These are phyloP conservation scores for Mugil cephalus DNA, from an alignment of 2,113 vertebrate species.

Conservation along the genomic window DNA sequence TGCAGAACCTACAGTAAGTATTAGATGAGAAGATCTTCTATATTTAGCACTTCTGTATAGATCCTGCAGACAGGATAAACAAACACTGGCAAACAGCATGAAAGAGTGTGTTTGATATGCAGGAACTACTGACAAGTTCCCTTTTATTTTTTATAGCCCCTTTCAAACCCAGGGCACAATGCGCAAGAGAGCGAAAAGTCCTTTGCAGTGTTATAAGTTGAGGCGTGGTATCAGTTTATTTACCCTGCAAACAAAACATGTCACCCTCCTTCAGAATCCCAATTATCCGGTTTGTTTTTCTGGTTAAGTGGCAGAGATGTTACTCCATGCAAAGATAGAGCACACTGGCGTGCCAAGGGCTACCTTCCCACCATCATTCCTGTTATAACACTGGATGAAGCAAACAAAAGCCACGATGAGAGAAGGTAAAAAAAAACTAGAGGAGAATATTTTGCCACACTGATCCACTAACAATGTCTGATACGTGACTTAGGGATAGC, in stretches of 20 bases:
- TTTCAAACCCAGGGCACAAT: constrained; percentile 44
- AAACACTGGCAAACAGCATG: constrained; percentile 52
- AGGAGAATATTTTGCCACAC: constrained; percentile 22
- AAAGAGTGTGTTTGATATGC: constrained; percentile 58
- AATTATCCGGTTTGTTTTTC: constrained; percentile 24
- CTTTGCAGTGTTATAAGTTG: constrained; percentile 17
- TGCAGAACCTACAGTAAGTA: constrained; percentile 16
- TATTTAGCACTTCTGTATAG: constrained; percentile 62
- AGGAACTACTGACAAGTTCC: constrained; percentile 47
- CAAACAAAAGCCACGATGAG: constrained; percentile 22
- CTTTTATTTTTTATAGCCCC: constrained; percentile 46
- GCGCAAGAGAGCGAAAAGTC: constrained; percentile 22
- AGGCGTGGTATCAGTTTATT: constrained; percentile 27
- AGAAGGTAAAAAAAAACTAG: background rate
- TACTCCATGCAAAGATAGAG: constrained; percentile 10
- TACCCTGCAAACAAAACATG: constrained; percentile 28
- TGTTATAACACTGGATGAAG: constrained; percentile 21
- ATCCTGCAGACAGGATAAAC: constrained; percentile 52
- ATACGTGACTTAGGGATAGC: constrained; percentile 6
- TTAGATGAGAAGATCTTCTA: constrained; percentile 22
- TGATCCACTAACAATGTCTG: constrained; percentile 20
- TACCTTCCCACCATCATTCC: constrained; percentile 7
- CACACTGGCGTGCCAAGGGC: background rate
- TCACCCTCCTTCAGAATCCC: constrained; percentile 27
- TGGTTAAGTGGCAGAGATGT: constrained; percentile 26